These are phyloP conservation scores for Odontophorus gujanensis DNA, from an alignment of 2,113 vertebrate species.

Conservation along the genomic window DNA sequence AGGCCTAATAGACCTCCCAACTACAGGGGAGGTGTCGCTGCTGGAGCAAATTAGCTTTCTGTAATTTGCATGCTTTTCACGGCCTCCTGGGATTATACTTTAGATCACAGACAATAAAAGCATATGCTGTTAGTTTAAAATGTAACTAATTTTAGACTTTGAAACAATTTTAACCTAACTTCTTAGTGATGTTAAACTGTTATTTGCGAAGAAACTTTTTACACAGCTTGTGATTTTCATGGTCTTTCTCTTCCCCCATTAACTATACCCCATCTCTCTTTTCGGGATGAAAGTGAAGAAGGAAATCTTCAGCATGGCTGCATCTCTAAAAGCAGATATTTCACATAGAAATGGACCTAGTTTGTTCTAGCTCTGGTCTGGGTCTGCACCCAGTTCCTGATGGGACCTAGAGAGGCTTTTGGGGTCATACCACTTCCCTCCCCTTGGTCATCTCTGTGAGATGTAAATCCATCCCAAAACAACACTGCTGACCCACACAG, in stretches of 20 bases:
- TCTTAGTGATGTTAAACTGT: slow-evolving; percentile 73
- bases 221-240: slow-evolving; percentile 66
- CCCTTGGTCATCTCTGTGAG: not conserved
- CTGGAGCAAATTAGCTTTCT: slow-evolving; percentile 85
- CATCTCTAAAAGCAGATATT: not conserved
- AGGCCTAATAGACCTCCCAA: slow-evolving; percentile 83
- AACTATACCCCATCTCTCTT: slow-evolving; percentile 45
- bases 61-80: slow-evolving; percentile 81
- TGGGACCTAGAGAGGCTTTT: not conserved
- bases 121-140: slow-evolving; percentile 81
- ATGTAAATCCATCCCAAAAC: not conserved
- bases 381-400: not conserved
- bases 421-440: not conserved
- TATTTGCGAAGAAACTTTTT: slow-evolving; percentile 77
- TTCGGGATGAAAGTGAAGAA: slow-evolving; percentile 39
- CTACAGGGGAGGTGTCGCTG: slow-evolving; percentile 82
- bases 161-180: slow-evolving; percentile 79
- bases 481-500: not conserved
- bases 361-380: not conserved
- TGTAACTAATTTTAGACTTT: slow-evolving; percentile 83
- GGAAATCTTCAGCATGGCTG: not conserved
- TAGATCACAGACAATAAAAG: slow-evolving; percentile 85
- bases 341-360: not conserved
- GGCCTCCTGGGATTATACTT: slow-evolving; percentile 83
- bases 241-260: slow-evolving; percentile 32